A percentile compares a stretch with the other conserved stretches of the same genome.
phyloP scores from a whole-genome alignment of 2,888 invertebrate species.

The Margaritifera margaritifera region DNA sequence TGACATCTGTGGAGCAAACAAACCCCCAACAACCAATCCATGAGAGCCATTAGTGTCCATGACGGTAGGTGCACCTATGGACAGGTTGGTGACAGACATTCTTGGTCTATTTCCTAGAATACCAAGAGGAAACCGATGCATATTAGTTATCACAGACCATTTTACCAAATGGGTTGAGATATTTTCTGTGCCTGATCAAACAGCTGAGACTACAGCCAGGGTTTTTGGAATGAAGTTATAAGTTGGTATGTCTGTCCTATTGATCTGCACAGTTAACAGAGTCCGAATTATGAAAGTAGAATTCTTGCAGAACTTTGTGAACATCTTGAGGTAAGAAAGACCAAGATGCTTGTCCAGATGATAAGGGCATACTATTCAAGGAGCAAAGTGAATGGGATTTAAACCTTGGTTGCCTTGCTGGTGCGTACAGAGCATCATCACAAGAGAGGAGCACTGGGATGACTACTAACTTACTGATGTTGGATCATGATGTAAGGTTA shows the following conservation, averaged over 20 bases:
- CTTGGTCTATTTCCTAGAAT: constrained; percentile 29
- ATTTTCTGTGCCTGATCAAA: constrained; percentile 28
- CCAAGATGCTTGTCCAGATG: constrained; percentile 19
- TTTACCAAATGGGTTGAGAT: constrained; percentile 31
- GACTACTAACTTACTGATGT: constrained; percentile 29
- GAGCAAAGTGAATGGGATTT: constrained; percentile 30
- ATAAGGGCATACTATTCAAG: constrained; percentile 21
- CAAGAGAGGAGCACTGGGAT: constrained; percentile 19
- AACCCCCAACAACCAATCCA: constrained; percentile 5
- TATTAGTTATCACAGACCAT: constrained; percentile 25
- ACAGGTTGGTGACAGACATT: constrained; percentile 21
- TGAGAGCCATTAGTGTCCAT: constrained; percentile 13
- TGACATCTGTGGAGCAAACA: too few species aligned
- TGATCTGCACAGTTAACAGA: constrained; percentile 27
- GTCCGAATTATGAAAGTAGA: constrained; percentile 24
- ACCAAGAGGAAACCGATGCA: constrained; percentile 25
- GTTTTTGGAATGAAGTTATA: constrained; percentile 25
- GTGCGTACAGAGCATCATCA: too few species aligned
- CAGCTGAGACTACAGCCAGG: constrained; percentile 19
- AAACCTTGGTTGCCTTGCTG: constrained; percentile 22
- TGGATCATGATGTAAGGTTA: constrained; percentile 23
- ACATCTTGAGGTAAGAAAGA: constrained; percentile 27
- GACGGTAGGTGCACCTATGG: constrained; percentile 25
- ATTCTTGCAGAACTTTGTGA: constrained; percentile 25
- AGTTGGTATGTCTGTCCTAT: constrained; percentile 20